phyloP scores from a whole-genome alignment of 1,140 invertebrate genomes.

The Drosophila malerkotliana region DNA sequence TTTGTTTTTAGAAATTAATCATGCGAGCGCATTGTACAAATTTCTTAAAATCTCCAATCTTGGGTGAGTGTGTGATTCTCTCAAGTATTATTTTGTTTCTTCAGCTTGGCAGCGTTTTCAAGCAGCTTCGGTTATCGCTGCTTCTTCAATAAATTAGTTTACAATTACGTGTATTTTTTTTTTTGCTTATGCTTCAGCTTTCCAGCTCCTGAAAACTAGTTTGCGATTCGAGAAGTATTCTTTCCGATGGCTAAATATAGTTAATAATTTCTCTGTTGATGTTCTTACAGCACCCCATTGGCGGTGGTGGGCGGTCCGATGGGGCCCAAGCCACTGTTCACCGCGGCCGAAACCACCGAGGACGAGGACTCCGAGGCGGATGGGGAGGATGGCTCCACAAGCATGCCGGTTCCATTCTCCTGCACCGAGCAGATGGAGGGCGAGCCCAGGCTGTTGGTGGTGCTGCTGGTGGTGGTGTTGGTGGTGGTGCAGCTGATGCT shows the following conservation, averaged over 20 bases:
- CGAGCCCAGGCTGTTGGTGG: constrained; percentile 64
- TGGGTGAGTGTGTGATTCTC: background rate
- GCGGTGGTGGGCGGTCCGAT: constrained; percentile 80
- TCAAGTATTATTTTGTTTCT: constrained; percentile 11
- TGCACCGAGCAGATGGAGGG: constrained; percentile 60
- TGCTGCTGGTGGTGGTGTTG: constrained; percentile 54
- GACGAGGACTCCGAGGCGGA: constrained; percentile 64
- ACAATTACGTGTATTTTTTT: constrained; percentile 61
- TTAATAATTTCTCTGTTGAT: constrained; percentile 5
- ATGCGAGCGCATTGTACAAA: constrained; percentile 47
- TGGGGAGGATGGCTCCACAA: constrained; percentile 67
- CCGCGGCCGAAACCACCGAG: constrained; percentile 51
- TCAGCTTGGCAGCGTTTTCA: constrained; percentile 18
- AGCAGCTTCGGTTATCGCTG: constrained; percentile 38
- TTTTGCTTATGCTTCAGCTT: constrained; percentile 57
- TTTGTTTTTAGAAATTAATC: constrained; percentile 36
- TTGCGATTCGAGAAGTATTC: constrained; percentile 45
- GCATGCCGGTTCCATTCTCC: constrained; percentile 70
- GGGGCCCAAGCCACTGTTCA: constrained; percentile 70
- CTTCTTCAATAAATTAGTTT: constrained; percentile 75
- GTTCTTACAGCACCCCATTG: constrained; percentile 78
- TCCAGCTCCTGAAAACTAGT: constrained; percentile 38
- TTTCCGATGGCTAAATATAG: constrained; percentile 3
- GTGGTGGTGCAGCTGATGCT: constrained; percentile 58
- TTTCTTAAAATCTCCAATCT: constrained; percentile 31